A percentile compares a stretch with the other conserved stretches of the same genome.
Conservation (phyloP, 2,888 invertebrate species). For the Masnerella sp. region DNA sequence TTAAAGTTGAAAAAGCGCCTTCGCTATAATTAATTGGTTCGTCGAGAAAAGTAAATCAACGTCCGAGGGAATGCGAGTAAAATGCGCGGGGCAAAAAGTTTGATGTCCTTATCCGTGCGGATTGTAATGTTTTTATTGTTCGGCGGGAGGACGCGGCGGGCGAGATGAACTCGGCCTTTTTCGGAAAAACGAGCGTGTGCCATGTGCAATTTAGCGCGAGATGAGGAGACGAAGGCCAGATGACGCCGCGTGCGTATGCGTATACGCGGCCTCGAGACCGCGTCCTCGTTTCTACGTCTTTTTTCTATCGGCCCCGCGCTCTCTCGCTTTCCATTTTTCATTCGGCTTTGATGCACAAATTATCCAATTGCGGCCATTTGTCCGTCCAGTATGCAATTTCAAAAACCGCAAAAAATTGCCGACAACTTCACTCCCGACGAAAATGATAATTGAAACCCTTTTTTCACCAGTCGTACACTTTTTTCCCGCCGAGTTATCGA, state of each 20-base stretch:
- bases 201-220: slow-evolving; percentile 58
- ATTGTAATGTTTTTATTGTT: slow-evolving; percentile 56
- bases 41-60: slow-evolving; percentile 54
- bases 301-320: slow-evolving; percentile 39
- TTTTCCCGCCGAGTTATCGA: background rate
- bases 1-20: slow-evolving; percentile 37
- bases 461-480: background rate
- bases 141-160: slow-evolving; percentile 17
- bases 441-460: slow-evolving; percentile 21
- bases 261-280: slow-evolving; percentile 49
- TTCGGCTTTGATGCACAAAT: slow-evolving; percentile 39
- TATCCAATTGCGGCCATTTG: slow-evolving; percentile 44
- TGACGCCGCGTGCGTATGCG: slow-evolving; percentile 56
- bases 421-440: slow-evolving; percentile 10
- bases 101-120: slow-evolving; percentile 57
- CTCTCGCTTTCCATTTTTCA: slow-evolving; percentile 47
- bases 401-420: slow-evolving; percentile 3
- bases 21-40: slow-evolving; percentile 53
- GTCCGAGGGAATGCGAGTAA: slow-evolving; percentile 55
- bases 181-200: slow-evolving; percentile 59
- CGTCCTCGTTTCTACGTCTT: slow-evolving; percentile 44
- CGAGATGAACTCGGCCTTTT: slow-evolving; percentile 54
- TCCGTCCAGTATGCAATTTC: slow-evolving; percentile 12
- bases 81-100: slow-evolving; percentile 41
- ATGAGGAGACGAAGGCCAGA: slow-evolving; percentile 62